Evolutionary conservation across 2,888 invertebrate species (phyloP).

Genomic region (Neoaliturus tenellus): DNA sequence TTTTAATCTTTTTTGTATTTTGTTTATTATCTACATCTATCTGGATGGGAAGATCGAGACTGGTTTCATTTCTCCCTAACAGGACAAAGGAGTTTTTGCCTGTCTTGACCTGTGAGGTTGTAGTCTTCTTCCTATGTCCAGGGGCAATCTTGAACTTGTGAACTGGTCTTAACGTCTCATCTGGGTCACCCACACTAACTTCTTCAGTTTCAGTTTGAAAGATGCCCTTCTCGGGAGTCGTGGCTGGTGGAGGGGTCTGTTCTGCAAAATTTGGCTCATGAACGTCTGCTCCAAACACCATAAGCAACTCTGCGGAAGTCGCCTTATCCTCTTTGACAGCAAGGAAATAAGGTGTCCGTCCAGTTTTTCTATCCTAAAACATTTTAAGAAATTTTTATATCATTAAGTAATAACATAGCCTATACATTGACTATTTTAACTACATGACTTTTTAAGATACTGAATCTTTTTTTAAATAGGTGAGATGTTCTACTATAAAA

Average conservation of each 20-base stretch:
- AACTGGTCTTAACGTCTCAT: not conserved
- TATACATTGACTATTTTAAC: too few relatives aligned
- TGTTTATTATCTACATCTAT: not conserved
- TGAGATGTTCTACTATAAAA: too few relatives aligned
- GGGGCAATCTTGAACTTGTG: not conserved
- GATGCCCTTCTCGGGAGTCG: not conserved
- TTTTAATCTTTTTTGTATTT: not conserved
- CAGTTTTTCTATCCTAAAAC: constrained; percentile 12
- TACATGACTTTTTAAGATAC: too few relatives aligned
- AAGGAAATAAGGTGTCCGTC: constrained; percentile 14
- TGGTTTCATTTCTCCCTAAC: not conserved
- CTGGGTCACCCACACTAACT: not conserved
- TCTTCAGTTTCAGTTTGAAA: not conserved
- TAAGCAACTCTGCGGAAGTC: not conserved
- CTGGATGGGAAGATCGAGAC: not conserved
- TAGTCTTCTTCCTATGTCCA: too few relatives aligned
- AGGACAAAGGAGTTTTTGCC: not conserved
- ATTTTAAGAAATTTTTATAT: not conserved
- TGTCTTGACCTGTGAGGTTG: too few relatives aligned
- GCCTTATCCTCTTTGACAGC: not conserved
- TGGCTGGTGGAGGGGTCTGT: not conserved
- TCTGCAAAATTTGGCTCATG: constrained; percentile 22
- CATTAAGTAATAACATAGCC: too few relatives aligned
- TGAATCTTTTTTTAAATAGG: too few relatives aligned
- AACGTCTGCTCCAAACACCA: not conserved